These are phyloP conservation scores for Lepus americanus DNA, from an alignment of 2,113 vertebrate species.

Conservation along the genomic window DNA sequence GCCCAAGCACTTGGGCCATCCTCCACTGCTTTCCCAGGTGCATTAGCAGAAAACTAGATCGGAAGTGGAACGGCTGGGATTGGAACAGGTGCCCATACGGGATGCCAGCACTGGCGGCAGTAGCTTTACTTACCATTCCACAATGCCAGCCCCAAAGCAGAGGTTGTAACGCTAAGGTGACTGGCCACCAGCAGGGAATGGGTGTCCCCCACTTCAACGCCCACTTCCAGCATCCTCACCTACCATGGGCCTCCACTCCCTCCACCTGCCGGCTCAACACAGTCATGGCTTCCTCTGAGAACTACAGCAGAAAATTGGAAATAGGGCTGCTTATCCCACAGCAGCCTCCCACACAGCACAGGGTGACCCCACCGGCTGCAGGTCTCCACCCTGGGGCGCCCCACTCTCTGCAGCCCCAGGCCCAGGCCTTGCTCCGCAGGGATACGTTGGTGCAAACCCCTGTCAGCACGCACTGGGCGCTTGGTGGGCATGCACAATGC, in stretches of 20 bases:
- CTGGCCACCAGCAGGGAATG: rapidly evolving
- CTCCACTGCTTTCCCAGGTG: no score
- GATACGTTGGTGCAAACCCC: rapidly evolving
- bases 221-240: not conserved
- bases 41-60: no score
- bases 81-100: no score
- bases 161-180: not conserved
- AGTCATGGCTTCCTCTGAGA: not conserved
- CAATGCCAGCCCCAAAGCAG: no score
- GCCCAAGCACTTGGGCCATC: no score
- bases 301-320: not conserved
- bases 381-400: rapidly evolving
- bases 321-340: not conserved
- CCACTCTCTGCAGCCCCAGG: not conserved
- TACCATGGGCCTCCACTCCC: no score
- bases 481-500: not conserved
- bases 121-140: no score
- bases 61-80: no score
- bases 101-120: no score
- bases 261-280: not conserved
- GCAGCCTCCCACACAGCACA: rapidly evolving
- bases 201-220: not conserved
- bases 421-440: not conserved
- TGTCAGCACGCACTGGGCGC: rapidly evolving
- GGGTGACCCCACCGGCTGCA: no score